Evolutionary conservation across 2,888 invertebrate species (phyloP).

Genomic region (Subacronicta megacephala): DNA sequence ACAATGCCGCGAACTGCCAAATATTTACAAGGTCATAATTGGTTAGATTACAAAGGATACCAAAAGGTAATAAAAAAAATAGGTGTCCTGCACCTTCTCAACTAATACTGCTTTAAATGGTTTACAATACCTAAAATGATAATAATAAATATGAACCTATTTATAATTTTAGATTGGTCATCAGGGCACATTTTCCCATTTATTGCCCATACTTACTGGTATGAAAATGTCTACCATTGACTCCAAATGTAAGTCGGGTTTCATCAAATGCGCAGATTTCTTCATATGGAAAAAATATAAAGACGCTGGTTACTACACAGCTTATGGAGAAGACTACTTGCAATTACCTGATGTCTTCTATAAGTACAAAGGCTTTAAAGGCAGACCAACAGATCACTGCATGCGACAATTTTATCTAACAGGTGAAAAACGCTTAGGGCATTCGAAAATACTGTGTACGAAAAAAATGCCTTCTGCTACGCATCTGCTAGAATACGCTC

Average conservation of each 20-base stretch:
- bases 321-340: constrained; percentile 93
- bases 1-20: constrained; percentile 93
- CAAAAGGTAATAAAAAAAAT: constrained; percentile 87
- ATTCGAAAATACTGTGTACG: constrained; percentile 71
- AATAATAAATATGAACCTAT: too few species aligned
- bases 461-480: constrained; percentile 89
- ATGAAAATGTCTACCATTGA: constrained; percentile 86
- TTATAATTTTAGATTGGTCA: constrained; percentile 91
- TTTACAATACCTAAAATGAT: too few species aligned
- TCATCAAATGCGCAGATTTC: constrained; percentile 91
- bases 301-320: constrained; percentile 92
- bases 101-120: too few species aligned
- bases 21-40: constrained; percentile 91
- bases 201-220: constrained; percentile 94
- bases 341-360: constrained; percentile 91
- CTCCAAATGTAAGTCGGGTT: constrained; percentile 79
- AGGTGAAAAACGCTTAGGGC: constrained; percentile 84
- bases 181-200: constrained; percentile 96
- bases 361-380: constrained; percentile 90
- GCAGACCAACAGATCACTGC: constrained; percentile 94
- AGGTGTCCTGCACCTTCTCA: too few species aligned
- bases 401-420: constrained; percentile 93
- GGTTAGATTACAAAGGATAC: constrained; percentile 93
- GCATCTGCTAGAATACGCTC: constrained; percentile 91
- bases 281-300: constrained; percentile 94